Base-by-base conservation (phyloP, 23 tunicate species). In the Ascidia mentula region DNA sequence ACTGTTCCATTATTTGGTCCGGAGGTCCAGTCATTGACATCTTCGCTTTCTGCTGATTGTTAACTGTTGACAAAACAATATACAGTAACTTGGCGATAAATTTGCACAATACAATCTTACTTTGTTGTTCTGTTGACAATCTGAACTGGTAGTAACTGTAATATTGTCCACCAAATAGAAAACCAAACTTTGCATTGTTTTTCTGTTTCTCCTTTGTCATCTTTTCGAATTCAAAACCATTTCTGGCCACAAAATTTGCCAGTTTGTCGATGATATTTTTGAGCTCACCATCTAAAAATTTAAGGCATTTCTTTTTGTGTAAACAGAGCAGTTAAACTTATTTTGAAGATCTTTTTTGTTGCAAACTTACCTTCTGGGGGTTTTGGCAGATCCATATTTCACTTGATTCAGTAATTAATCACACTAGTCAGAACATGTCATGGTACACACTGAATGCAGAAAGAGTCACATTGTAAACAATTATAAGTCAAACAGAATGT, bases 191-290 rank as follows among this genome's bases (percentile, higher is more conserved):
- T 0, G 93, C 89, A 46, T 93, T 93, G 31, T 84, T 76, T 40
- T 87, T 83, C 72, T 93, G 98, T 70, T 93, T 93, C 18, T 88
- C 85, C 72, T 93, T 93, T 26, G 98, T 93, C 98, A 93, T 93
- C 59, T 93, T 88, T 76, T 93, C 98, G 72, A 93, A 93, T 32
- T 85, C 98, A 40, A 81, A 32, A 32, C 98, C 98, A 80, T 93
- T 93, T 71, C 93, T 83, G 31, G 98, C 98, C 69, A 93, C 98
- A 80, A 93, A 93, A 42, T 93, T 88, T 32, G 98, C 98, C 87
- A 93, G 70, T 71, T 93, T 93, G 77, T 93, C 98, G 42, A 93
- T 93, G 77, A 93, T 93, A 73, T 93, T 93, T 69, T 93, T 93
- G 42, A 84, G 85, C 78, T 93, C 98, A 8, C 86, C 84, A 35